Percentiles rank a stretch among this genome's conserved stretches.
phyloP scores from a whole-genome alignment of 2,888 invertebrate genomes.

The Oithona nana region DNA sequence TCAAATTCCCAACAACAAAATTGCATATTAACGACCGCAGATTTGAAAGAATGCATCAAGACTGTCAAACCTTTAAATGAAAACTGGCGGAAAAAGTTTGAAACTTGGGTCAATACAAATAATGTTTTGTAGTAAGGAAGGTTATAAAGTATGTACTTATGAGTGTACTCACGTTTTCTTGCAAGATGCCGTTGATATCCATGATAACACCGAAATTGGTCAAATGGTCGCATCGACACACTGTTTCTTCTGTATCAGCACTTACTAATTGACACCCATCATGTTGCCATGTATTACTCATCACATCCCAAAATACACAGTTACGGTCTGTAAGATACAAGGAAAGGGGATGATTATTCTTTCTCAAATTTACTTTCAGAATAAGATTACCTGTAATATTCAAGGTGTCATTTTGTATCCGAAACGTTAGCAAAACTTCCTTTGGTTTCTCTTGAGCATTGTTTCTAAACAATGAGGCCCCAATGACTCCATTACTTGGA shows the following conservation, averaged over 20 bases:
- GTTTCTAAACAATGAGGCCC: too few species aligned
- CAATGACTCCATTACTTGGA: too few species aligned
- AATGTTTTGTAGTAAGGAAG: too few species aligned
- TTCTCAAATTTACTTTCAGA: not conserved
- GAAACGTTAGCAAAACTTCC: not conserved
- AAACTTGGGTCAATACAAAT: too few species aligned
- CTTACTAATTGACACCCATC: conserved; percentile 18
- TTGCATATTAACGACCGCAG: too few species aligned
- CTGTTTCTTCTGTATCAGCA: not conserved
- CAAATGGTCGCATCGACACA: conserved; percentile 20
- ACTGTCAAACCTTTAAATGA: too few species aligned
- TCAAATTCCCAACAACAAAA: too few species aligned
- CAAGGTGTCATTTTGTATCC: not conserved
- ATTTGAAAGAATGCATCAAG: too few species aligned
- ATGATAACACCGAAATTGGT: conserved; percentile 20
- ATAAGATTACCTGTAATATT: not conserved
- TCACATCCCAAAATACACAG: conserved; percentile 20
- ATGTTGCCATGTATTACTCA: conserved; percentile 13
- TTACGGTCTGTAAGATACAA: not conserved
- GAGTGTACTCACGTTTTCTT: conserved; percentile 17
- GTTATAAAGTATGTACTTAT: too few species aligned
- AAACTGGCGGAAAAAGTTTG: too few species aligned
- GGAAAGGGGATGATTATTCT: too few species aligned
- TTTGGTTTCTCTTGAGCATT: too few species aligned
- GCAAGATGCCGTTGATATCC: conserved; percentile 18